A percentile compares a stretch with the other conserved stretches of the same genome.
These are phyloP conservation scores for Yponomeuta plumbellus DNA, from an alignment of 2,888 invertebrate species.

Conservation along the genomic window DNA sequence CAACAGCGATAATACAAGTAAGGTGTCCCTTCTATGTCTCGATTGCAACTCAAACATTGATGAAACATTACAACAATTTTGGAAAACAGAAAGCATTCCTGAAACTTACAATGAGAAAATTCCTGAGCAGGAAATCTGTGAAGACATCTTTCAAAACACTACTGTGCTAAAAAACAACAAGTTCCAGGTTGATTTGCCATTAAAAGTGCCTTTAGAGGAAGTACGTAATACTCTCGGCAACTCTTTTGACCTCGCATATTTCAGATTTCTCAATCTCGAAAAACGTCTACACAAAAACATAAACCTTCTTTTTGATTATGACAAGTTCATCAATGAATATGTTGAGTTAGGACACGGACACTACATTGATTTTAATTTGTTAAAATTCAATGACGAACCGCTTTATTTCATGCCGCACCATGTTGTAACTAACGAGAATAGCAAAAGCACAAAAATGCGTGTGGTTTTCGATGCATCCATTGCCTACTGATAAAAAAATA, in stretches of 20 bases:
- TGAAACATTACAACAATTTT: constrained; percentile 11
- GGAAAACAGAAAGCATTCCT: constrained; percentile 15
- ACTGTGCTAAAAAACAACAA: constrained; percentile 16
- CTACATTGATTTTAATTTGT: constrained; percentile 8
- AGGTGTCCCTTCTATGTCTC: constrained; percentile 1
- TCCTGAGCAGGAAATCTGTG: not conserved
- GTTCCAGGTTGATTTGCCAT: constrained; percentile 16
- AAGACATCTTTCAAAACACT: constrained; percentile 8
- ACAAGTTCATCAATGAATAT: constrained; percentile 19
- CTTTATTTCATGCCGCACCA: constrained; percentile 17
- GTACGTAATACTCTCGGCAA: constrained; percentile 15
- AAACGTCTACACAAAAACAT: constrained; percentile 14
- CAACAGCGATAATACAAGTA: not conserved
- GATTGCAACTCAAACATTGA: constrained; percentile 14
- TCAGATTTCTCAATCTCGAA: constrained; percentile 15
- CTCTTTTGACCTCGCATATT: constrained; percentile 15
- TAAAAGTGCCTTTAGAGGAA: constrained; percentile 15
- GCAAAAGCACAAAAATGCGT: constrained; percentile 3
- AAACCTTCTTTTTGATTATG: constrained; percentile 10
- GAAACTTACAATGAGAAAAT: constrained; percentile 12
- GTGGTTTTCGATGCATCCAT: constrained; percentile 13
- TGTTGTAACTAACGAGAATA: constrained; percentile 5
- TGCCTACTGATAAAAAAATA: not conserved
- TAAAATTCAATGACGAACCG: constrained; percentile 13
- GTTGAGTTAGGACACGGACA: constrained; percentile 16